Conservation (phyloP, 2,888 invertebrate genomes). For the Tanaodytes sp. region DNA sequence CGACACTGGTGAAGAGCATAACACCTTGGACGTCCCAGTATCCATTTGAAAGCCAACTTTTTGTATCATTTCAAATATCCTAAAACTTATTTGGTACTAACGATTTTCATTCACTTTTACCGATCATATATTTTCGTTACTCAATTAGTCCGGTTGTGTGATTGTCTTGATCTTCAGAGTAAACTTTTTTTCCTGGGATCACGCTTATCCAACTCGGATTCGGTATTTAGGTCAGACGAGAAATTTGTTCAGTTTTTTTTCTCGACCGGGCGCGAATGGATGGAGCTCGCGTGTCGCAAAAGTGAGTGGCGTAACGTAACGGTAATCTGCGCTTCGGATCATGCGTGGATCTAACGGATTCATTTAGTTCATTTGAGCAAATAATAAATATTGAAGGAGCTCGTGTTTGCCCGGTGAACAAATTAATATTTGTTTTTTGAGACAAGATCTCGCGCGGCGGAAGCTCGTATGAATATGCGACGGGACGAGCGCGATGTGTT, state of each 20-base stretch:
- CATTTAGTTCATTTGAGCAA: slow-evolving; percentile 38
- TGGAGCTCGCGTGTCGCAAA: slow-evolving; percentile 11
- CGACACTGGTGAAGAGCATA: slow-evolving; percentile 1
- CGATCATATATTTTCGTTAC: too few species aligned
- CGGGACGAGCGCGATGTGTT: slow-evolving; percentile 36
- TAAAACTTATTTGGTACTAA: too few species aligned
- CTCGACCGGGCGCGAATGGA: slow-evolving; percentile 10
- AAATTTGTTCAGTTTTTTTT: too few species aligned
- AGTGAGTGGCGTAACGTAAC: slow-evolving; percentile 18
- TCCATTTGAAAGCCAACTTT: slow-evolving; percentile 22
- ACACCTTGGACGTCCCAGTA: slow-evolving; percentile 11
- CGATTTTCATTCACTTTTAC: too few species aligned
- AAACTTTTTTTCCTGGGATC: too few species aligned
- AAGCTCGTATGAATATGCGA: slow-evolving; percentile 45
- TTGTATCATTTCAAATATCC: too few species aligned
- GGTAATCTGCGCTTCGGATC: slow-evolving; percentile 10
- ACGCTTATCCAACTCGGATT: too few species aligned
- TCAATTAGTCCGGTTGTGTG: too few species aligned
- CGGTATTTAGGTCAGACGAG: too few species aligned
- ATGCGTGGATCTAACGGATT: slow-evolving; percentile 21
- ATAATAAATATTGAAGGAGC: slow-evolving; percentile 45
- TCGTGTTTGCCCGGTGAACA: slow-evolving; percentile 39
- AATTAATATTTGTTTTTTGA: slow-evolving; percentile 53
- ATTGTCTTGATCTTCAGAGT: too few species aligned
- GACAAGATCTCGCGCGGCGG: slow-evolving; percentile 33